Conservation (phyloP, 1,140 invertebrate species). For the Neodiprion fabricii region DNA sequence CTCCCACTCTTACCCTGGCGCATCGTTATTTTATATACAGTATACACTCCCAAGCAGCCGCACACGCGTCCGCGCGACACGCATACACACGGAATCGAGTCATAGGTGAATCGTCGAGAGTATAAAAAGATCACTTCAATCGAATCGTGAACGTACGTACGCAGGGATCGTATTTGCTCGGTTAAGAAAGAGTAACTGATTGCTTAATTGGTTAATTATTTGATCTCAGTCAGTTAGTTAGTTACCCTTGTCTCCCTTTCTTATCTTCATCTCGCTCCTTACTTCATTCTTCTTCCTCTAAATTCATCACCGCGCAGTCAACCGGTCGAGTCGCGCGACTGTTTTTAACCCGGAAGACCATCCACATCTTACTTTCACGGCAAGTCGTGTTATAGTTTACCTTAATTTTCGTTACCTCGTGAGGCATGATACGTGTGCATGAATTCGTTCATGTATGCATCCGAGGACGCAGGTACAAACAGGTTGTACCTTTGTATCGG, state of each 20-base stretch:
- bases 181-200: conserved; percentile 2
- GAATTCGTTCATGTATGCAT: too few species aligned
- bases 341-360: too few species aligned
- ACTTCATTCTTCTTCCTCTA: background rate
- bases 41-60: background rate
- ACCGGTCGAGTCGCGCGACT: too few species aligned
- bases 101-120: background rate
- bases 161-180: background rate
- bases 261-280: background rate
- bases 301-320: background rate
- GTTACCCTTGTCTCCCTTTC: background rate
- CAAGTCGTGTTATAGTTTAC: too few species aligned
- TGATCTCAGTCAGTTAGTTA: background rate
- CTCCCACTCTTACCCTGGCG: background rate
- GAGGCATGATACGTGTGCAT: too few species aligned
- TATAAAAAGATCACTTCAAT: conserved; percentile 1
- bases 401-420: too few species aligned
- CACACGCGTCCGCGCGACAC: too few species aligned
- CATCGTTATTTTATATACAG: background rate
- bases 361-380: too few species aligned
- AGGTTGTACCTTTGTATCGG: background rate
- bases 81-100: background rate
- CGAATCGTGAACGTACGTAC: background rate
- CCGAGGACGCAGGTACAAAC: too few species aligned
- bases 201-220: conserved; percentile 8